A percentile compares a stretch with the other conserved stretches of the same genome.
phyloP scores from a whole-genome alignment of 2,888 invertebrate genomes.

The Hanleya hanleyi region DNA sequence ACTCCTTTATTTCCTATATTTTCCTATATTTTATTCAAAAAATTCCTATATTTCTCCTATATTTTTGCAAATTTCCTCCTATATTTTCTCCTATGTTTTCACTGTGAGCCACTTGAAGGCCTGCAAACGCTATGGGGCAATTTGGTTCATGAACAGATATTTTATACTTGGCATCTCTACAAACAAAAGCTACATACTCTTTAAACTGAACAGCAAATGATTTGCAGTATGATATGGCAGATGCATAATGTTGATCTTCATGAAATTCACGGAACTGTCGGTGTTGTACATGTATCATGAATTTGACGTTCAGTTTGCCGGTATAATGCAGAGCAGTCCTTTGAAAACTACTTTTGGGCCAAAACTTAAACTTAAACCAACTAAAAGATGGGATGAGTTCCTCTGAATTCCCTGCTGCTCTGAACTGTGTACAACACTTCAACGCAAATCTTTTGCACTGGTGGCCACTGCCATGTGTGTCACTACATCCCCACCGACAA shows the following conservation, averaged over 20 bases:
- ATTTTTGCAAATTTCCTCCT: too few relatives aligned
- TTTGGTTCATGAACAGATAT: background rate
- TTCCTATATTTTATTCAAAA: too few relatives aligned
- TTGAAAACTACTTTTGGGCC: background rate
- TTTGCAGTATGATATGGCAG: background rate
- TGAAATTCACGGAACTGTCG: background rate
- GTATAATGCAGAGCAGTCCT: background rate
- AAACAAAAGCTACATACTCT: background rate
- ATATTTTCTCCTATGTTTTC: too few relatives aligned
- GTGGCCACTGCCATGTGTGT: background rate
- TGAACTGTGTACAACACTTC: background rate
- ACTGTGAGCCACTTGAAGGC: too few relatives aligned
- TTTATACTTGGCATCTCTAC: background rate
- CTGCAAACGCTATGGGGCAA: background rate
- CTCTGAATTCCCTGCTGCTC: background rate
- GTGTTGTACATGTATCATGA: background rate
- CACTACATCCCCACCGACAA: background rate
- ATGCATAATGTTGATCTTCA: background rate
- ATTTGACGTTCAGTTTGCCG: background rate
- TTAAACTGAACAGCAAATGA: background rate
- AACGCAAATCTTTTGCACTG: background rate
- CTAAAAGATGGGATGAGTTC: background rate
- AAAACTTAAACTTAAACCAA: constrained; percentile 2
- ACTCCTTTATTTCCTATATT: too few relatives aligned
- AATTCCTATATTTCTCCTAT: too few relatives aligned